phyloP scores from a whole-genome alignment of 1,140 invertebrate genomes.

The Manduca sexta region DNA sequence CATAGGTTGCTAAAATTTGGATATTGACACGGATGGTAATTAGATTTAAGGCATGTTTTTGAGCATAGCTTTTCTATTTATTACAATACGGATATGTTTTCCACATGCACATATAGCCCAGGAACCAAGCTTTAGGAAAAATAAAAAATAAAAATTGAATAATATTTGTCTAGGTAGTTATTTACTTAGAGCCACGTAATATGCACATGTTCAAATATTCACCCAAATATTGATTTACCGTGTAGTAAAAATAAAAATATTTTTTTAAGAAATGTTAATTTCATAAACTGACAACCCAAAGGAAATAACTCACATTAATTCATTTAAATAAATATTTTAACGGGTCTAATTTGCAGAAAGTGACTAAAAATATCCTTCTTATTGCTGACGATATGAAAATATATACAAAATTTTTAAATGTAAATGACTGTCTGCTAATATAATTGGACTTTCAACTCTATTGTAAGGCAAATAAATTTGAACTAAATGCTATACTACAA shows the following conservation, averaged over 20 bases:
- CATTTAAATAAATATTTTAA: too few relatives aligned
- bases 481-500: constrained; percentile 22
- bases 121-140: background rate
- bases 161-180: background rate
- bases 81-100: background rate
- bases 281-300: too few relatives aligned
- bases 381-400: constrained; percentile 28
- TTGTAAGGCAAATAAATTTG: constrained; percentile 10
- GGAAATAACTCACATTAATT: too few relatives aligned
- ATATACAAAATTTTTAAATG: constrained; percentile 11
- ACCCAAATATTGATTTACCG: too few relatives aligned
- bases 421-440: constrained; percentile 12
- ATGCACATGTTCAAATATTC: background rate
- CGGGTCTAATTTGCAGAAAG: too few relatives aligned
- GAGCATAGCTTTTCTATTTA: background rate
- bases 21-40: too few relatives aligned
- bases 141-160: background rate
- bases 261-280: too few relatives aligned
- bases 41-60: too few relatives aligned
- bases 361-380: too few relatives aligned
- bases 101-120: background rate
- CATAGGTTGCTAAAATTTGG: too few relatives aligned
- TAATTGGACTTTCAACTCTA: constrained; percentile 18
- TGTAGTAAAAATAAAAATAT: too few relatives aligned
- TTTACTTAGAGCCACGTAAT: background rate